Evolutionary conservation across 2,797 vertebrate genomes (phyloP).

Genomic region (Acanthis flammea): DNA sequence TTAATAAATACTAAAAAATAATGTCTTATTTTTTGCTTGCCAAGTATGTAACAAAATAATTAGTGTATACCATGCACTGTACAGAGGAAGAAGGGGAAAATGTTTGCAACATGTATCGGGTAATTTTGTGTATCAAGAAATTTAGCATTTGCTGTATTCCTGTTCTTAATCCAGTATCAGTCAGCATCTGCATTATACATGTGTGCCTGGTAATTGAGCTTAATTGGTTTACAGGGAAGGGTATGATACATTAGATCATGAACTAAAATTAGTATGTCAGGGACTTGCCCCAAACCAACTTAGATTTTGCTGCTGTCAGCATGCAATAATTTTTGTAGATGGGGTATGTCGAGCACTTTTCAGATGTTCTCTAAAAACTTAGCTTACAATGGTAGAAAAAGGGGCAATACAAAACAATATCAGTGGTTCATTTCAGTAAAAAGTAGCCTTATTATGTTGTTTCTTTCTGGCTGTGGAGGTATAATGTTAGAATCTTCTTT

Average conservation of each 20-base stretch:
- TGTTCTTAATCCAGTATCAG: background rate
- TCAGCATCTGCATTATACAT: background rate
- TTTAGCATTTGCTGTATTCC: background rate
- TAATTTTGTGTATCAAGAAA: background rate
- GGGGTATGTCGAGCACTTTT: background rate
- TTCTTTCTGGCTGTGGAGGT: background rate
- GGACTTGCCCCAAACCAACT: background rate
- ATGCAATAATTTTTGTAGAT: background rate
- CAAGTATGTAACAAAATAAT: background rate
- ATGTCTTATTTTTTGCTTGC: background rate
- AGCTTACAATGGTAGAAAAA: background rate
- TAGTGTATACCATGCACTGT: accelerated
- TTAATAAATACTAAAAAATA: too few species aligned
- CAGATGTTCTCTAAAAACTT: background rate
- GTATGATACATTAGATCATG: background rate
- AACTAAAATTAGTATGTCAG: background rate
- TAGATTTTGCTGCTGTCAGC: background rate
- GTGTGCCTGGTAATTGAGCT: background rate
- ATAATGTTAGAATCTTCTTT: background rate
- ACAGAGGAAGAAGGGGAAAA: background rate
- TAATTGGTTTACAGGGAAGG: background rate
- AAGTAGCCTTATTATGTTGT: background rate
- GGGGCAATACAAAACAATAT: background rate
- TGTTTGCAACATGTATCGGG: background rate
- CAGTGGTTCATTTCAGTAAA: background rate